Evolutionary conservation across 2,113 vertebrate species (phyloP).

Genomic region (Psittacara wagleri): DNA sequence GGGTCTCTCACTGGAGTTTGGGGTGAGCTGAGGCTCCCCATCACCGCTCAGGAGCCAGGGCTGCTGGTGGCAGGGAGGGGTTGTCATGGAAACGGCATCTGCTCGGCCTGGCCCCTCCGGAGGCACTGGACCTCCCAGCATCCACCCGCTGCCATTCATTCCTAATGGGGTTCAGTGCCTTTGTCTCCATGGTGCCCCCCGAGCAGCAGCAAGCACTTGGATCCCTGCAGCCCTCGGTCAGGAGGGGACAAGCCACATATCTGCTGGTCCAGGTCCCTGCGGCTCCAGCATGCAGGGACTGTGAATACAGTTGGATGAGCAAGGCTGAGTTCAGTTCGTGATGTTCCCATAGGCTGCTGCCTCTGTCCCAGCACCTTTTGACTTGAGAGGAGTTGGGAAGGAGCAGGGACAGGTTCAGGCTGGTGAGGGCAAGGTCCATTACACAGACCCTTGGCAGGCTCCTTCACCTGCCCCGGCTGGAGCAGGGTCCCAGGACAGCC

Average conservation of each 20-base stretch:
- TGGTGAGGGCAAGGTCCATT: not conserved
- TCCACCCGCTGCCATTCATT: not conserved
- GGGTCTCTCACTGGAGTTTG: not conserved
- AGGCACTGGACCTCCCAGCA: conserved; percentile 14
- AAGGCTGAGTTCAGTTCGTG: not conserved
- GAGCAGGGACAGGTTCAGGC: not conserved
- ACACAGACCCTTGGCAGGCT: not conserved
- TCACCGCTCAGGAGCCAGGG: accelerated
- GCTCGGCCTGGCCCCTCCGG: conserved; percentile 33
- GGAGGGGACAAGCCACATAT: not conserved
- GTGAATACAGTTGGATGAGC: not conserved
- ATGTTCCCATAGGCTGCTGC: not conserved
- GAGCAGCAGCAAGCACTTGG: not conserved
- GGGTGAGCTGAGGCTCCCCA: not conserved
- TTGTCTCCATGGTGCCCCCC: not conserved
- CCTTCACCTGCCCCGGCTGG: not conserved
- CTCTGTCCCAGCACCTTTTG: not conserved
- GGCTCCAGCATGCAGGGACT: not conserved
- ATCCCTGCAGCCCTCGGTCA: accelerated
- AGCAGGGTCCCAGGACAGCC: not conserved
- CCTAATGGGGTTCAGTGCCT: conserved; percentile 29
- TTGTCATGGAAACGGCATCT: conserved; percentile 66
- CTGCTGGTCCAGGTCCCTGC: not conserved
- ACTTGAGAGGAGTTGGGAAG: not conserved
- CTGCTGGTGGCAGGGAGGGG: not conserved